Evolutionary conservation across 1,140 invertebrate genomes (phyloP).

Genomic region (Goniozus legneri): DNA sequence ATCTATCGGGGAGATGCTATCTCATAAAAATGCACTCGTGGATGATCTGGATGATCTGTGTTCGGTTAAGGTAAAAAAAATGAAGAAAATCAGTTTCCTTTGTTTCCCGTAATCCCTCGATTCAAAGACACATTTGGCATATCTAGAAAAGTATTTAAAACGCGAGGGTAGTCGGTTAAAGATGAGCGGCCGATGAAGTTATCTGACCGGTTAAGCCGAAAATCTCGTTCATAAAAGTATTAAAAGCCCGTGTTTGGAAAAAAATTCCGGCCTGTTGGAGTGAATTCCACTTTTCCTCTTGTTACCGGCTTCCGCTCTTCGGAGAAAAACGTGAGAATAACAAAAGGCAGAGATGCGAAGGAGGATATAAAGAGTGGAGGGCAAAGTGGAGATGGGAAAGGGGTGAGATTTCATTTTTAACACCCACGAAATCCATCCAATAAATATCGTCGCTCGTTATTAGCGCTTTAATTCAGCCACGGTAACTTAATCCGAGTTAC

Average conservation of each 20-base stretch:
- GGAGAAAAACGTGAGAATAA: background rate
- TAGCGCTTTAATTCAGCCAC: conserved; percentile 49
- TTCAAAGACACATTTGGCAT: conserved; percentile 7
- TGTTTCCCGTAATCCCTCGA: conserved; percentile 19
- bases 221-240: conserved; percentile 45
- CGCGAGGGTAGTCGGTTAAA: conserved; percentile 18
- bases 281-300: background rate
- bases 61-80: conserved; percentile 7
- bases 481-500: conserved; percentile 49
- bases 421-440: conserved; percentile 38
- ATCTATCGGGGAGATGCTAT: no score
- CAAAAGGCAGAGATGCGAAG: background rate
- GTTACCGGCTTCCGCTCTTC: background rate
- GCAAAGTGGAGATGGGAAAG: background rate
- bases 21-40: no score
- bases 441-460: conserved; percentile 51
- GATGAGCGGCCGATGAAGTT: conserved; percentile 31
- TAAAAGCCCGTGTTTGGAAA: conserved; percentile 43
- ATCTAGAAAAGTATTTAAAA: conserved; percentile 5
- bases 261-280: conserved; percentile 32
- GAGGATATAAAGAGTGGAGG: background rate
- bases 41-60: background rate
- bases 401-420: conserved; percentile 21
- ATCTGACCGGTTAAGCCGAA: conserved; percentile 37
- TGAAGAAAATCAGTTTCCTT: conserved; percentile 7